Percentiles rank a stretch among this genome's conserved stretches.
phyloP scores from a whole-genome alignment of 2,113 vertebrate genomes.

The Percopsis transmontana region DNA sequence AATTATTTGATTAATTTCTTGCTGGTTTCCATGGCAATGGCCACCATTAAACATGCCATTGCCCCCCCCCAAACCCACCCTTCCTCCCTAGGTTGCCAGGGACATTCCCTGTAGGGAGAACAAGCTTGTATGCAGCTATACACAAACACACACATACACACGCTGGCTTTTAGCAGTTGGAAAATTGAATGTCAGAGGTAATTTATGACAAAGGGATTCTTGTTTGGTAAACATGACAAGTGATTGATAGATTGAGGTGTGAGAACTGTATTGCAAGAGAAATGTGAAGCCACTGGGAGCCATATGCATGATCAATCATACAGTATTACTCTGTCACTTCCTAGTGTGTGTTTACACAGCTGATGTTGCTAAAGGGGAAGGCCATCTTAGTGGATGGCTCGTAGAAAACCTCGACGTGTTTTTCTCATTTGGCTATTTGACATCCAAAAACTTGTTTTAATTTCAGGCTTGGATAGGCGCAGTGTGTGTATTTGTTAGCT shows the following conservation, averaged over 20 bases:
- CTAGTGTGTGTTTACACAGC: constrained; percentile 12
- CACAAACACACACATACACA: constrained; percentile 12
- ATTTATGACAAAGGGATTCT: constrained; percentile 36
- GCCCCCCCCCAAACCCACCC: too few relatives aligned
- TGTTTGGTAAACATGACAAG: constrained; percentile 27
- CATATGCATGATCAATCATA: constrained; percentile 30
- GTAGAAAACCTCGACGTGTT: constrained; percentile 3
- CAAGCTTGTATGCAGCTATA: constrained; percentile 20
- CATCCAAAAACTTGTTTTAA: constrained; percentile 45
- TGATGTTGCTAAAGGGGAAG: constrained; percentile 20
- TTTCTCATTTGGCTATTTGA: constrained; percentile 13
- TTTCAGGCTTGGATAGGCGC: constrained; percentile 41
- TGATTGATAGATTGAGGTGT: constrained; percentile 41
- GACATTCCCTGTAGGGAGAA: constrained; percentile 30
- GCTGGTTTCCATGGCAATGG: constrained; percentile 46
- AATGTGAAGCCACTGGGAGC: constrained; percentile 20
- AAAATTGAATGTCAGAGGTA: constrained; percentile 23
- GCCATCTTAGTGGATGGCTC: constrained; percentile 25
- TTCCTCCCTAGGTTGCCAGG: constrained; percentile 25
- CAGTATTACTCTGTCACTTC: constrained; percentile 29
- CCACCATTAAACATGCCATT: constrained; percentile 20
- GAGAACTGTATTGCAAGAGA: neutral
- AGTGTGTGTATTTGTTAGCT: constrained; percentile 12
- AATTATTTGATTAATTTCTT: constrained; percentile 40
- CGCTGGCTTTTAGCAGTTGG: neutral